These are phyloP conservation scores for Yponomeuta sedellus DNA, from an alignment of 2,888 invertebrate genomes.

Conservation along the genomic window DNA sequence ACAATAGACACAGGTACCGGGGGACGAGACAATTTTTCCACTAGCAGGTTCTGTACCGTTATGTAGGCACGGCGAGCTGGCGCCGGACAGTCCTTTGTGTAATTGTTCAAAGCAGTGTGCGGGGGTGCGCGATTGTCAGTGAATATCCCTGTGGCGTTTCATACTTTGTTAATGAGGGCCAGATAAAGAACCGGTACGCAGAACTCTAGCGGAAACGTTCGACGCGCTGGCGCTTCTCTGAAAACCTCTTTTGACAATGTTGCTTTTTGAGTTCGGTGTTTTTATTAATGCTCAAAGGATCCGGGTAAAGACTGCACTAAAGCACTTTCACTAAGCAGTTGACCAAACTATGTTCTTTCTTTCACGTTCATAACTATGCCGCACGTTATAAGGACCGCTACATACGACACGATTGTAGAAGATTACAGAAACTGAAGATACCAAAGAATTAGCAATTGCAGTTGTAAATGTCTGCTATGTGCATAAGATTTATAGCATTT, in stretches of 20 bases:
- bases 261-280: neutral
- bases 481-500: slow-evolving; percentile 25
- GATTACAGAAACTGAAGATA: neutral
- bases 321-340: neutral
- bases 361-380: too few relatives aligned
- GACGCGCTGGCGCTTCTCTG: slow-evolving; percentile 38
- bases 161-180: slow-evolving; percentile 29
- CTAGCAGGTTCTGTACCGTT: slow-evolving; percentile 47
- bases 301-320: neutral
- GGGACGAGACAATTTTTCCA: slow-evolving; percentile 31
- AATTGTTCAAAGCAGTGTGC: slow-evolving; percentile 33
- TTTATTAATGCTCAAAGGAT: neutral
- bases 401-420: neutral
- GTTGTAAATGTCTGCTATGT: neutral
- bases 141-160: slow-evolving; percentile 8
- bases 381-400: too few relatives aligned
- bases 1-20: slow-evolving; percentile 40
- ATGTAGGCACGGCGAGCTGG: slow-evolving; percentile 55
- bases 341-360: too few relatives aligned
- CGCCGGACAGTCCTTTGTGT: slow-evolving; percentile 56
- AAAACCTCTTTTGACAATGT: slow-evolving; percentile 15
- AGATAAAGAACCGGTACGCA: slow-evolving; percentile 9
- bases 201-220: slow-evolving; percentile 23
- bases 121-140: slow-evolving; percentile 35
- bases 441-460: neutral